A percentile compares a stretch with the other conserved stretches of the same genome.
phyloP scores from a whole-genome alignment of 2,888 invertebrate species.

The Eudemis profundana region DNA sequence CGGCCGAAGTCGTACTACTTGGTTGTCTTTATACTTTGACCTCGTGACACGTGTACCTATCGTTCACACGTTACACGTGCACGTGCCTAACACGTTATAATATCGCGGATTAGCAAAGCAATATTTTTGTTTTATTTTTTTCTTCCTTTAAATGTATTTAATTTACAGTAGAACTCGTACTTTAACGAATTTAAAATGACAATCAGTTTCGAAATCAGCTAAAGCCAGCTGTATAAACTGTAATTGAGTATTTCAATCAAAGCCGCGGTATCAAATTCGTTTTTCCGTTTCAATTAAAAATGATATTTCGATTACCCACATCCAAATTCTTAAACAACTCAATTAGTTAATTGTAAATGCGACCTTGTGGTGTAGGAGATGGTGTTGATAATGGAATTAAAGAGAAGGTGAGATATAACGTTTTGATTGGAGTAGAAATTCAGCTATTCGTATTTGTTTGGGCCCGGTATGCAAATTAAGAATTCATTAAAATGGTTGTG shows the following conservation, averaged over 20 bases:
- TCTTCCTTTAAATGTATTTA: too few relatives aligned
- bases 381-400: neutral
- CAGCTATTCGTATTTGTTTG: constrained; percentile 62
- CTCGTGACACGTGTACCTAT: too few relatives aligned
- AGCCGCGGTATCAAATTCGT: constrained; percentile 25
- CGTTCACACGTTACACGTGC: too few relatives aligned
- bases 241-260: constrained; percentile 30
- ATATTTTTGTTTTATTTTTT: too few relatives aligned
- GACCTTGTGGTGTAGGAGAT: neutral
- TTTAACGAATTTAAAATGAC: neutral
- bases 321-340: neutral
- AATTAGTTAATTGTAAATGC: neutral
- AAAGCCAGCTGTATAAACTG: constrained; percentile 15
- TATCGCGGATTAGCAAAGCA: too few relatives aligned
- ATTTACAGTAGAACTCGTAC: too few relatives aligned
- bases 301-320: constrained; percentile 22
- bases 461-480: constrained; percentile 79
- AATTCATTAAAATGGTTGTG: constrained; percentile 82
- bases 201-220: constrained; percentile 1
- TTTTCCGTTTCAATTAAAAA: constrained; percentile 42
- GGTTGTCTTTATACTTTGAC: too few relatives aligned
- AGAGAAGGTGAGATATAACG: neutral
- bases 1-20: too few relatives aligned
- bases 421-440: neutral
- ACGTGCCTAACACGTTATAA: too few relatives aligned